Evolutionary conservation across 2,888 invertebrate genomes (phyloP), one percentile per base, ranked within the genome.

Genomic region (Eudemis profundana): DNA sequence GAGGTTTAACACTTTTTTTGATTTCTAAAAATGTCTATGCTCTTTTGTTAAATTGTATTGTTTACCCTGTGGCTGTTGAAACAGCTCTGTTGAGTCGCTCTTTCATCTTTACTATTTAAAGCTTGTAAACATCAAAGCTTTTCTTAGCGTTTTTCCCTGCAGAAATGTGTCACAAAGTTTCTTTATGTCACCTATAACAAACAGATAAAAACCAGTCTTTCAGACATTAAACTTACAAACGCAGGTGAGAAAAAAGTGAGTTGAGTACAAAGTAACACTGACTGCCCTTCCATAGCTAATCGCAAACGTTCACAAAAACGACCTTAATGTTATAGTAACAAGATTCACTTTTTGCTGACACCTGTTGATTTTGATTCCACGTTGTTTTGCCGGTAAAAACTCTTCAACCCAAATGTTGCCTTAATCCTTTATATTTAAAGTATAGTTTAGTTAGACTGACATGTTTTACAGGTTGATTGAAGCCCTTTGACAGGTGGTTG

Each of bases 401-500:
- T 8, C 10, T 38, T 38, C 15, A 17, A 29, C 8, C 27, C 5
- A 50, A 50, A 27, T 36, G 15, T 17, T 2, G 51, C 50, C 59
- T 44, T 59, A 57, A 33, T 7, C 1, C 17, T 7, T 12, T 8
- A n/a, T 2, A 2, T 0, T 36, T 47, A 64, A 59, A 57, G 64
- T 38, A 44, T 42, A 4, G 40, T 49, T 49, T 63, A 4, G 21
- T 49, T 63, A 4, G 21, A 21, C 15, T 42, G 50, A 59, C 15
- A 3, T 5, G 4, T 12, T 21, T 23, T 23, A 51, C 29, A 17
- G 60, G 54, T 42, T 51, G 57, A 64, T 64, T 59, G 64, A 64
- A 36, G 57, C n/a, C 49, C 57, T 59, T 44, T 44, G 64, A 59
- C 64, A 59, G 64, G 57, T 64, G 64, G 64, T 64, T 51, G 64